Evolutionary conservation across 1,140 invertebrate species (phyloP).

Genomic region (Drosophila mojavensis): DNA sequence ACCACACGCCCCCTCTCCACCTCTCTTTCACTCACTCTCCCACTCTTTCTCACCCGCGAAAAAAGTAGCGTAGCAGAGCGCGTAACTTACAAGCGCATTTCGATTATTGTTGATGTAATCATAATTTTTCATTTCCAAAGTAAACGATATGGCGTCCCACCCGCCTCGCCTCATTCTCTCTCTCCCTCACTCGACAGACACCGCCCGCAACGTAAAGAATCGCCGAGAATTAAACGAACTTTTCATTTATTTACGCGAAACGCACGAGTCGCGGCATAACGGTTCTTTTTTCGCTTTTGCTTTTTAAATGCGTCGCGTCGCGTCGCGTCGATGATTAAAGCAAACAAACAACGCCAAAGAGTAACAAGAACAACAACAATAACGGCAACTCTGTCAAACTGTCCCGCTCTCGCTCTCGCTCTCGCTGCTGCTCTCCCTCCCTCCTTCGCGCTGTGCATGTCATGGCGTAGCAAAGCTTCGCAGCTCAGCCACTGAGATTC

Average conservation of each 20-base stretch:
- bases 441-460: not conserved
- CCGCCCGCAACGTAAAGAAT: conserved; percentile 63
- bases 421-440: not conserved
- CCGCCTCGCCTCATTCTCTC: too few relatives aligned
- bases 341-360: conserved; percentile 57
- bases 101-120: conserved; percentile 83
- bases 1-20: not conserved
- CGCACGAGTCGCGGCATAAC: conserved; percentile 52
- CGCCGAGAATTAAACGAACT: conserved; percentile 76
- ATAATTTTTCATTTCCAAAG: conserved; percentile 83
- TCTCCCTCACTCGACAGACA: not conserved
- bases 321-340: conserved; percentile 73
- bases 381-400: not conserved
- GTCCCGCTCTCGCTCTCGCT: not conserved
- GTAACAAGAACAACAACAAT: conserved; percentile 18
- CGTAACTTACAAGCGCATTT: conserved; percentile 79
- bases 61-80: conserved; percentile 26
- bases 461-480: conserved; percentile 10
- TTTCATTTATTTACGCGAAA: conserved; percentile 80
- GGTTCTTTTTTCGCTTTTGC: conserved; percentile 35
- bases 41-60: not conserved
- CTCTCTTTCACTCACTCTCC: not conserved
- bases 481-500: conserved; percentile 40
- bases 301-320: conserved; percentile 63
- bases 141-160: conserved; percentile 60